Conservation (phyloP, 2,113 vertebrate species). For the Menidia beryllina region DNA sequence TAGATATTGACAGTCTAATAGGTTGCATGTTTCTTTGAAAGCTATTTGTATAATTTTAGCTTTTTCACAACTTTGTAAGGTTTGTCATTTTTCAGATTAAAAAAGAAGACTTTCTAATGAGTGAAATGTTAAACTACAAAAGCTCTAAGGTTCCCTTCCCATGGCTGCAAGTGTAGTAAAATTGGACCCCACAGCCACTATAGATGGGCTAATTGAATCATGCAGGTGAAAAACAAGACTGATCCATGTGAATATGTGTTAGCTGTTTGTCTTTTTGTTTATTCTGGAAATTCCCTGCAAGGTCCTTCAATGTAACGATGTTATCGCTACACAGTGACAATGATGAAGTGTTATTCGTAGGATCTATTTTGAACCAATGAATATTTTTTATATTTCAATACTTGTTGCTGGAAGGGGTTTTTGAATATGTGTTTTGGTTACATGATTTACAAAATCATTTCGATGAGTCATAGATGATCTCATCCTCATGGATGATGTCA, state of each 20-base stretch:
- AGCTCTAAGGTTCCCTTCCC: too few species aligned
- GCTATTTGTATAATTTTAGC: too few species aligned
- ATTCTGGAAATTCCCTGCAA: not conserved
- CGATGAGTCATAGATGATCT: conserved; percentile 56
- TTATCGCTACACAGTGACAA: conserved; percentile 28
- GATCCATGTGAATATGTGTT: not conserved
- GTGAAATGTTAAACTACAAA: too few species aligned
- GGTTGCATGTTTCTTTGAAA: too few species aligned
- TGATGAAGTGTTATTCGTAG: not conserved
- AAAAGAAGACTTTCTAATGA: too few species aligned
- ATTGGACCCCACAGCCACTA: too few species aligned
- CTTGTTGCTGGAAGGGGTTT: conserved; percentile 68
- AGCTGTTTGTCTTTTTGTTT: not conserved
- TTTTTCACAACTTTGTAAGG: too few species aligned
- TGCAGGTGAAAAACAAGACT: conserved; percentile 1
- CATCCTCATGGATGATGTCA: conserved; percentile 42
- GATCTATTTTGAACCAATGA: conserved; percentile 42
- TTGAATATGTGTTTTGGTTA: conserved; percentile 8
- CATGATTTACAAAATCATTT: conserved; percentile 37
- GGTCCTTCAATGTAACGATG: conserved; percentile 25
- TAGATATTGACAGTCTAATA: too few species aligned
- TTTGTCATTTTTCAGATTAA: too few species aligned
- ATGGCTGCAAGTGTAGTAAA: too few species aligned
- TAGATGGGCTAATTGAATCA: conserved; percentile 56
- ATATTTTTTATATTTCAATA: conserved; percentile 16